Percentiles rank a stretch among this genome's conserved stretches.
phyloP scores from a whole-genome alignment of 2,113 vertebrate genomes.

The Sclerurus mexicanus region DNA sequence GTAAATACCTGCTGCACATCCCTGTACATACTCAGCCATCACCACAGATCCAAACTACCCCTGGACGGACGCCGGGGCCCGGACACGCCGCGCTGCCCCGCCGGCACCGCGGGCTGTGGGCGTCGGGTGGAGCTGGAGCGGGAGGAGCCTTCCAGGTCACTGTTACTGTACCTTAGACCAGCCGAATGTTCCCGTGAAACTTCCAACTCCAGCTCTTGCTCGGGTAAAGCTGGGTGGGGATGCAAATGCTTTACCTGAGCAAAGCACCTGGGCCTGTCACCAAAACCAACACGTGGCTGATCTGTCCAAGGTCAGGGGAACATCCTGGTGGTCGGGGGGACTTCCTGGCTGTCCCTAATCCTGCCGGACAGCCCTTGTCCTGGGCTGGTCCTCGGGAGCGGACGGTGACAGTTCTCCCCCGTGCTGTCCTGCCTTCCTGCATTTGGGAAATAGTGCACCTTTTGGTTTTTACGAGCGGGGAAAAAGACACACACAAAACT shows the following conservation, averaged over 20 bases:
- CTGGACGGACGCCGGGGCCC: constrained; percentile 43
- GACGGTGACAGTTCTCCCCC: neutral
- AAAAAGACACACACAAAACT: neutral
- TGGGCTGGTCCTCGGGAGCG: neutral
- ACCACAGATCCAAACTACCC: constrained; percentile 70
- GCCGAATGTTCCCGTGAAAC: constrained; percentile 76
- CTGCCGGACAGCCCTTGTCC: neutral
- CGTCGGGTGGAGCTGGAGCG: constrained; percentile 31
- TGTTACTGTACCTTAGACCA: constrained; percentile 71
- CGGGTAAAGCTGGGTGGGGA: neutral
- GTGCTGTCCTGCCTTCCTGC: neutral
- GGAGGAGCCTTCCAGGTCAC: constrained; percentile 17
- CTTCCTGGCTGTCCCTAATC: neutral
- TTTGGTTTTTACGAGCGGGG: neutral
- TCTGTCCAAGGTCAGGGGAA: neutral
- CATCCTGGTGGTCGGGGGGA: neutral
- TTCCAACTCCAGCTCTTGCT: neutral
- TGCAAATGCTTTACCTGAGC: neutral
- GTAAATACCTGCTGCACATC: constrained; percentile 74
- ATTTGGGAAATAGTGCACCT: neutral
- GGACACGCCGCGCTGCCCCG: neutral
- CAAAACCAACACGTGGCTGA: neutral
- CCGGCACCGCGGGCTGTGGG: neutral
- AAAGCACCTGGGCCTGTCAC: neutral
- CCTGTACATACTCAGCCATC: constrained; percentile 84